phyloP scores from a whole-genome alignment of 2,113 vertebrate genomes.

The Etia nguti region DNA sequence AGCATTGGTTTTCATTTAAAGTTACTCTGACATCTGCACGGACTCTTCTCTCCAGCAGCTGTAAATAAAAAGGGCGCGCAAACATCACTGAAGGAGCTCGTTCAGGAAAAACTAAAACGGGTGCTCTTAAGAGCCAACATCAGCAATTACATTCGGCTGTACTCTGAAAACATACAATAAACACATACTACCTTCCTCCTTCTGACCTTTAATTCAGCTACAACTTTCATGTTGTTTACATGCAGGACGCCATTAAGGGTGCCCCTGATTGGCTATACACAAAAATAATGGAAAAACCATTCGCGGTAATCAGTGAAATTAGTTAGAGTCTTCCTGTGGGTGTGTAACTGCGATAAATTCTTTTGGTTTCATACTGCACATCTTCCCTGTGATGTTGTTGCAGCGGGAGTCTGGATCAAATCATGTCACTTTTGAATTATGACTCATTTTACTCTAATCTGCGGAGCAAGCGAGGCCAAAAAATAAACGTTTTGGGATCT shows the following conservation, averaged over 20 bases:
- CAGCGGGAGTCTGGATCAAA: slow-evolving; percentile 25
- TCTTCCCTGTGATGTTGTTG: not conserved
- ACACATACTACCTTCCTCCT: not conserved
- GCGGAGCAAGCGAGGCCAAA: not conserved
- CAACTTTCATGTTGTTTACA: not conserved
- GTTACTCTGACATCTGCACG: slow-evolving; percentile 61
- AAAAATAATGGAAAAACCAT: not conserved
- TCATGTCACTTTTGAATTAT: not conserved
- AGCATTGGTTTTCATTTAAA: slow-evolving; percentile 59
- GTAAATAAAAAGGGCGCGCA: slow-evolving; percentile 37
- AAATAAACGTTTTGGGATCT: not conserved
- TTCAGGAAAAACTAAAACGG: slow-evolving; percentile 16
- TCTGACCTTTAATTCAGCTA: not conserved
- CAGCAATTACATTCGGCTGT: slow-evolving; percentile 15
- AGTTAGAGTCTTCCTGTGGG: not conserved
- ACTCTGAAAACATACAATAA: slow-evolving; percentile 23
- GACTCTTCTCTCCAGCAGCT: slow-evolving; percentile 18
- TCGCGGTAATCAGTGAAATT: not conserved
- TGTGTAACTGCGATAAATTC: not conserved
- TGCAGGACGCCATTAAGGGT: not conserved
- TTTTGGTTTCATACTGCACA: not conserved
- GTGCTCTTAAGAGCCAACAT: not conserved
- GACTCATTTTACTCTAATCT: slow-evolving; percentile 4
- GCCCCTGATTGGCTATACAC: not conserved
- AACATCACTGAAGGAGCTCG: not conserved